Conservation (phyloP, 1,140 invertebrate species). For the Sminthurinus signatus region DNA sequence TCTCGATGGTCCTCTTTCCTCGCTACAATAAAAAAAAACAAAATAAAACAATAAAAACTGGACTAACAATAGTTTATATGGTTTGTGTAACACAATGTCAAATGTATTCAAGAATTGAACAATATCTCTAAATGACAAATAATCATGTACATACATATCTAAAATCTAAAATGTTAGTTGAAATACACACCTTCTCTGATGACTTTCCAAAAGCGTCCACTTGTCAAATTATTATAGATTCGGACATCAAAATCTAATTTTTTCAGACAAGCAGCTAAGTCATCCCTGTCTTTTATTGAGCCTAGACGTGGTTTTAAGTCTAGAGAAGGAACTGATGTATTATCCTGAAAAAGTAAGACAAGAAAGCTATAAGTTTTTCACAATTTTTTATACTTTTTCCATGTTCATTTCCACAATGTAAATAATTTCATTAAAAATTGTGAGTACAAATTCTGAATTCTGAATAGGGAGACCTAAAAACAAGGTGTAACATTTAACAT, state of each 20-base stretch:
- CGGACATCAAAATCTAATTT: slow-evolving; percentile 32
- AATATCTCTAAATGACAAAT: neutral
- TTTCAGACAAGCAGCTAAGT: slow-evolving; percentile 23
- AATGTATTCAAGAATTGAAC: neutral
- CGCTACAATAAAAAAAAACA: slow-evolving; percentile 43
- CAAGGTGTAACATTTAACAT: neutral
- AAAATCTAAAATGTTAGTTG: neutral
- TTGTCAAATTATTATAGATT: slow-evolving; percentile 17
- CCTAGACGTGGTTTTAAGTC: slow-evolving; percentile 44
- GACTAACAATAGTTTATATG: slow-evolving; percentile 19
- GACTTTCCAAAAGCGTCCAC: slow-evolving; percentile 12
- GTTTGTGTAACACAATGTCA: neutral
- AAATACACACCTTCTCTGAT: neutral
- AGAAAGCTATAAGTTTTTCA: neutral
- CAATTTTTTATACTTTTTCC: neutral
- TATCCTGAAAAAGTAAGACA: slow-evolving; percentile 25
- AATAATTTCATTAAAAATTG: neutral
- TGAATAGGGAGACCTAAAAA: neutral
- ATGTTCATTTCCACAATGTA: neutral
- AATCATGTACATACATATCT: neutral
- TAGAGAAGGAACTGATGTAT: slow-evolving; percentile 40
- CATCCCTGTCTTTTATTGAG: slow-evolving; percentile 31
- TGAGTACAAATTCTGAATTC: neutral
- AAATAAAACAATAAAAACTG: slow-evolving; percentile 14
- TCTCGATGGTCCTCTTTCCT: slow-evolving; percentile 46